Percentiles rank a stretch among this genome's conserved stretches.
phyloP scores from a whole-genome alignment of 2,888 invertebrate genomes.

The Mellilla xanthometata region DNA sequence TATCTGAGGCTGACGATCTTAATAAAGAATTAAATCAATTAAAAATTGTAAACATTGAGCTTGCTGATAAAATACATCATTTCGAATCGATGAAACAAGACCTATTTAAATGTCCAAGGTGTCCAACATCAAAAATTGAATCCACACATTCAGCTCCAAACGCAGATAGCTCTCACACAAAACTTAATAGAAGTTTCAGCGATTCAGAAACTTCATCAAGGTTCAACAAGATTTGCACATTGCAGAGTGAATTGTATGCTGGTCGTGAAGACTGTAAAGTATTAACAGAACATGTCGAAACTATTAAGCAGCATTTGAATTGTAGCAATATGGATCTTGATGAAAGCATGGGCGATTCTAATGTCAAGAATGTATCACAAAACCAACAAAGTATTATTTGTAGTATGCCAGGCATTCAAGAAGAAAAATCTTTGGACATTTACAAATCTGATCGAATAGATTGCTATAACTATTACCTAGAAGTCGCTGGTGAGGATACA shows the following conservation, averaged over 20 bases:
- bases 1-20: conserved; percentile 78
- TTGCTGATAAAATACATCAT: conserved; percentile 40
- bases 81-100: conserved; percentile 27
- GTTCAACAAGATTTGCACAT: conserved; percentile 64
- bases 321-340: conserved; percentile 63
- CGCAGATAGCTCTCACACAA: conserved; percentile 37
- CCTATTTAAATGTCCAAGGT: conserved; percentile 39
- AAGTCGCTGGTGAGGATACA: conserved; percentile 52
- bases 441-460: conserved; percentile 59
- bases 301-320: conserved; percentile 70
- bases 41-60: conserved; percentile 42
- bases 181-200: conserved; percentile 61
- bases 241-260: conserved; percentile 67
- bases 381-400: conserved; percentile 40
- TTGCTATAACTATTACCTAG: conserved; percentile 58
- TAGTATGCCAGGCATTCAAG: conserved; percentile 47
- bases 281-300: conserved; percentile 67
- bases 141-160: conserved; percentile 37
- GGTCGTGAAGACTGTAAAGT: conserved; percentile 69
- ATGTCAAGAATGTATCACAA: conserved; percentile 37
- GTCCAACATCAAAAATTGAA: conserved; percentile 43
- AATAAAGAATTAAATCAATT: conserved; percentile 57
- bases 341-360: conserved; percentile 55
- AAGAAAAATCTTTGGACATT: conserved; percentile 43
- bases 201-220: conserved; percentile 65